A percentile compares a stretch with the other conserved stretches of the same genome.
These are phyloP conservation scores for Pteronura brasiliensis DNA, from an alignment of 2,113 vertebrate genomes.

Conservation along the genomic window DNA sequence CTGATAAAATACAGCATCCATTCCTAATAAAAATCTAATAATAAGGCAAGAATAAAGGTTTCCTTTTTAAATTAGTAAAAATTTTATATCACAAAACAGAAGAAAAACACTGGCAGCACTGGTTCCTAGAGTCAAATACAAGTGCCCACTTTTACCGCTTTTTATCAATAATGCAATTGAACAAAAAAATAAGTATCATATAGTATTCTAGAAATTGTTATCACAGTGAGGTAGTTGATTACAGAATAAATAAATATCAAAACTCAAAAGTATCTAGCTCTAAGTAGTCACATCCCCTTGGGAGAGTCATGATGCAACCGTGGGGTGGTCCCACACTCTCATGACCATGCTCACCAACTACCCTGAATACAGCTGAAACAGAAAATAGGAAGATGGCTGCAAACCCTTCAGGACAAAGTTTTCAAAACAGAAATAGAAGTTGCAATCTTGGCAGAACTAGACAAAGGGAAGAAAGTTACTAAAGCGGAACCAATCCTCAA, in stretches of 20 bases:
- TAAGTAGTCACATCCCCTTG: not conserved
- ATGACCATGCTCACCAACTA: not conserved
- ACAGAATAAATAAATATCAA: not conserved
- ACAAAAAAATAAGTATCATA: not conserved
- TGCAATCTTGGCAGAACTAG: slow-evolving; percentile 93
- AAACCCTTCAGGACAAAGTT: slow-evolving; percentile 58
- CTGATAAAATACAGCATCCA: not conserved
- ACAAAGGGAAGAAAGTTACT: slow-evolving; percentile 92
- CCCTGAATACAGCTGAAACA: not conserved
- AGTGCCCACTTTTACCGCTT: not conserved
- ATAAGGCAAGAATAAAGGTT: not conserved
- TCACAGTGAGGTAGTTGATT: not conserved
- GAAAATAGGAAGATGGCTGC: not conserved
- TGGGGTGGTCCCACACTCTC: not conserved
- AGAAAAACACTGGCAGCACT: not conserved
- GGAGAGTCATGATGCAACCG: not conserved
- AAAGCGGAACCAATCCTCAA: slow-evolving; percentile 89
- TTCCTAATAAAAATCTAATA: not conserved
- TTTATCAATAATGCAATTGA: not conserved
- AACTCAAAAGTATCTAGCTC: not conserved
- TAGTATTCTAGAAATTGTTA: not conserved
- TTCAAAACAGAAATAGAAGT: slow-evolving; percentile 91
- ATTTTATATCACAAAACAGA: not conserved
- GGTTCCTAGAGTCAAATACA: not conserved
- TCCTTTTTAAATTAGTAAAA: not conserved